Percentiles rank a stretch among this genome's conserved stretches.
Conservation (phyloP, 2,113 vertebrate genomes). For the Oncorhynchus mykiss region DNA sequence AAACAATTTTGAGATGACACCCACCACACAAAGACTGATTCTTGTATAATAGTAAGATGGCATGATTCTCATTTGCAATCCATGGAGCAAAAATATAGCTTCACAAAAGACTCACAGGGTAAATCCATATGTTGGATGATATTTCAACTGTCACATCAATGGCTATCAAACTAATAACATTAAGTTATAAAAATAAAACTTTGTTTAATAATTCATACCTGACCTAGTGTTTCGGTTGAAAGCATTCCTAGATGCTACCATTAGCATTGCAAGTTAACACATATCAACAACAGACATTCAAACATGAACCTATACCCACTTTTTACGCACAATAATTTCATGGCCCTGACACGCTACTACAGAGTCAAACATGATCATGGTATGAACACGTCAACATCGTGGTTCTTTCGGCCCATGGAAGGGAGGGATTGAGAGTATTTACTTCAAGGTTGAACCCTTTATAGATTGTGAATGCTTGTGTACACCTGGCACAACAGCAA, state of each 20-base stretch:
- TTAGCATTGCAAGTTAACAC: constrained; percentile 48
- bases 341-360: too few species aligned
- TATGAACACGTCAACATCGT: constrained; percentile 12
- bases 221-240: constrained; percentile 58
- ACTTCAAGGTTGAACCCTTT: constrained; percentile 43
- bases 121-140: neutral
- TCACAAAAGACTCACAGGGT: too few species aligned
- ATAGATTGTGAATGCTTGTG: constrained; percentile 20
- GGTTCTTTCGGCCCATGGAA: constrained; percentile 52
- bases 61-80: constrained; percentile 18
- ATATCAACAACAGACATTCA: constrained; percentile 41
- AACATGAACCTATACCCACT: constrained; percentile 6
- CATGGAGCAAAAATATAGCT: neutral
- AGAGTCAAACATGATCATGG: too few species aligned
- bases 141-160: constrained; percentile 37
- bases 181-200: constrained; percentile 64
- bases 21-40: constrained; percentile 4
- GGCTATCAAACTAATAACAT: constrained; percentile 49
- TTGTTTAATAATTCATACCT: constrained; percentile 52
- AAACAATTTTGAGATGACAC: constrained; percentile 11
- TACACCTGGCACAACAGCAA: constrained; percentile 34
- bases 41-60: neutral
- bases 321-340: neutral
- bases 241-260: constrained; percentile 63
- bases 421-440: constrained; percentile 44